Conservation (phyloP, 2,113 vertebrate species). For the Calidris pygmaea region DNA sequence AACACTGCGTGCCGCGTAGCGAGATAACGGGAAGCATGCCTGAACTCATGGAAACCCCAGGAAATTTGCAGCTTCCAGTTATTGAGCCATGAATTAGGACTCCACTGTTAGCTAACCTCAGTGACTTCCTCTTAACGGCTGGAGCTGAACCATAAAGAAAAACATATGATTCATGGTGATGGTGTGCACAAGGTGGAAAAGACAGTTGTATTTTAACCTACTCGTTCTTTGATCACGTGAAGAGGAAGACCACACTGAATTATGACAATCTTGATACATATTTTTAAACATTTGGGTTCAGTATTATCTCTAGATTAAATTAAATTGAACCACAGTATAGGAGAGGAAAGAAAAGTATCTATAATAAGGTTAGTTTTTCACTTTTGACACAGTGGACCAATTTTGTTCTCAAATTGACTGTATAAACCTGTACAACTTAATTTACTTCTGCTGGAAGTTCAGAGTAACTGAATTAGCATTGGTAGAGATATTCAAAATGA, state of each 20-base stretch:
- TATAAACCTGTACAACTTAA: neutral
- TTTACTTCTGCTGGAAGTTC: neutral
- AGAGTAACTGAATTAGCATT: neutral
- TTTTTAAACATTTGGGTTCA: neutral
- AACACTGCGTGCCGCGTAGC: neutral
- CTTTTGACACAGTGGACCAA: neutral
- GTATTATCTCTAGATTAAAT: neutral
- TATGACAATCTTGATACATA: neutral
- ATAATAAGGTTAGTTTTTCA: neutral
- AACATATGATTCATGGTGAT: neutral
- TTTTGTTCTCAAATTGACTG: neutral
- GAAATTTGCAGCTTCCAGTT: slow-evolving; percentile 38
- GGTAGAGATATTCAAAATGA: neutral
- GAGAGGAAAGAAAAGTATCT: neutral
- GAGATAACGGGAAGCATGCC: neutral
- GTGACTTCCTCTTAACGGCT: neutral
- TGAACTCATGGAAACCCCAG: neutral
- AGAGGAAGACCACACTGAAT: neutral
- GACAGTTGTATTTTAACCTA: neutral
- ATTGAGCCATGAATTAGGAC: neutral
- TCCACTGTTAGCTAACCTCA: neutral
- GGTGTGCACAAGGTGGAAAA: neutral
- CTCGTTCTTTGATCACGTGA: neutral
- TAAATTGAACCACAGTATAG: neutral
- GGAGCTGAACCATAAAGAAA: neutral